These are phyloP conservation scores for Serripes groenlandicus DNA, from an alignment of 2,888 invertebrate genomes.

Conservation along the genomic window DNA sequence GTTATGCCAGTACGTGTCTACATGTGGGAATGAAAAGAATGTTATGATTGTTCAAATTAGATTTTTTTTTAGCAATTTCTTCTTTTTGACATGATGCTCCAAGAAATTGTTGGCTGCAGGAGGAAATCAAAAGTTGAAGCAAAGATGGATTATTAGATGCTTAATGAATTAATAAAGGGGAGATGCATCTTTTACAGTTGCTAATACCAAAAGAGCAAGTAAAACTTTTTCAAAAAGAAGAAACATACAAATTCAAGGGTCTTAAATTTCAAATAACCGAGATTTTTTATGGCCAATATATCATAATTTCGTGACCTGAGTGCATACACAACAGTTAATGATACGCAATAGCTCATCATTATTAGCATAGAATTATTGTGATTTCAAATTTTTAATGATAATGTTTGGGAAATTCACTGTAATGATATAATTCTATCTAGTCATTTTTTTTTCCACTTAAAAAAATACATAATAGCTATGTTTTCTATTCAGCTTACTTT, in stretches of 20 bases:
- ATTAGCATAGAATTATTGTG: background rate
- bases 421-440: background rate
- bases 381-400: conserved; percentile 4
- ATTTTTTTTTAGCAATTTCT: background rate
- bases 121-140: no score
- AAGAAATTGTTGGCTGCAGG: no score
- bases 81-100: background rate
- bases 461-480: background rate
- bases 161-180: no score
- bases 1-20: no score
- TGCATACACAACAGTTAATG: background rate
- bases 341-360: conserved; percentile 8
- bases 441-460: background rate
- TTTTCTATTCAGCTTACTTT: no score
- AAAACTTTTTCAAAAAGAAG: background rate
- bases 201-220: no score
- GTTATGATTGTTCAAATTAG: background rate
- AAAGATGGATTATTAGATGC: no score
- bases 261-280: conserved; percentile 19
- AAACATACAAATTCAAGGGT: background rate
- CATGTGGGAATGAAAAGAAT: background rate
- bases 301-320: conserved; percentile 20
- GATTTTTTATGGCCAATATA: conserved; percentile 12
- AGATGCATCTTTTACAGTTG: no score
- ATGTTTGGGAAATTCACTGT: background rate